Evolutionary conservation across 2,113 vertebrate genomes (phyloP), one percentile per base, ranked within the genome.

Genomic region (Lutjanus erythropterus): DNA sequence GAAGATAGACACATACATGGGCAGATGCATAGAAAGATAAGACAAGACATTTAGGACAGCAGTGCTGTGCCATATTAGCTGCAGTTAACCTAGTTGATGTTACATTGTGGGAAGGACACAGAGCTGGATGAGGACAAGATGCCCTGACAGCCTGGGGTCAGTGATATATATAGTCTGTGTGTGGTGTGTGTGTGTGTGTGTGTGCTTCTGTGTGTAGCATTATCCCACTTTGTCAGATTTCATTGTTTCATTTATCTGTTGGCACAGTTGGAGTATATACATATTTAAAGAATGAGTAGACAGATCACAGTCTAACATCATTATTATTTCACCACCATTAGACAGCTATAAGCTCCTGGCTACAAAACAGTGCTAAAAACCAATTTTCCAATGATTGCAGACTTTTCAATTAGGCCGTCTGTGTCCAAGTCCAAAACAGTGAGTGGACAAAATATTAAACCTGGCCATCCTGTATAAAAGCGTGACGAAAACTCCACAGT

Each of bases 101-200:
- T 89, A 67, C 71, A 75, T 58, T 82, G 71, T 82, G 73, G 82
- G 75, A 88, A 91, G 90, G 87, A 87, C 84, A 77, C 44, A 82
- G 72, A 84, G 85, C 77, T 71, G 78, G 59, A 87, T 85, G 89
- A 89, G 90, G 81, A 90, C 87, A 85, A 88, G 83, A 88, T 71
- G 81, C 84, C 65, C 83, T 82, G 89, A 79, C 92, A 91, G 87
- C 84, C 88, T 46, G 59, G 79, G 88, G 91, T 92, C 88, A 87
- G 80, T 21, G 87, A 85, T 93, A 91, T 91, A 83, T 91, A 87
- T 93, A 92, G 88, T 81, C 35, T 50, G n/a, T 1, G 29, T 55
- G 39, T 74, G n/a, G 49, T 31, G 25, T 73, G 31, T 41, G 29
- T 46, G 31, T 55, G 39, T 74, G 49, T 31, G 25, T 73, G 31